A percentile compares a stretch with the other conserved stretches of the same genome.
These are phyloP conservation scores for Colaptes auratus DNA, from an alignment of 2,113 vertebrate genomes.

Conservation along the genomic window DNA sequence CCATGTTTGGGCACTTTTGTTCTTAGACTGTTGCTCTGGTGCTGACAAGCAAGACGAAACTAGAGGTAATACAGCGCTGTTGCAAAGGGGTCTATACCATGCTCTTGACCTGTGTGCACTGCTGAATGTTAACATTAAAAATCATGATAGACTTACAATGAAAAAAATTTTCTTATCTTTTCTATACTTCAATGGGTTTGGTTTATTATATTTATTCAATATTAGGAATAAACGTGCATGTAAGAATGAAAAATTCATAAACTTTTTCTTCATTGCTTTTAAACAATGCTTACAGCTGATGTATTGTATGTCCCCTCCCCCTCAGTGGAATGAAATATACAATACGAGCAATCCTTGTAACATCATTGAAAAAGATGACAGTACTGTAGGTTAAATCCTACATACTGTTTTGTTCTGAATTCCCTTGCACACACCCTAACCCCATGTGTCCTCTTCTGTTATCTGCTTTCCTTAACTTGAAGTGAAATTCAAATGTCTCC, in stretches of 20 bases:
- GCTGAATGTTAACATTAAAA: neutral
- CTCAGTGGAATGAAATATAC: neutral
- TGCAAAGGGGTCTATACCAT: neutral
- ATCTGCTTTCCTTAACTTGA: neutral
- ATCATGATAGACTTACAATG: neutral
- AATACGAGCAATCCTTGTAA: neutral
- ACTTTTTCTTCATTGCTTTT: neutral
- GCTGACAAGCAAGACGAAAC: neutral
- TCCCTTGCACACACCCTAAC: neutral
- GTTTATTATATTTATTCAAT: neutral
- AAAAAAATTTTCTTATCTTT: neutral
- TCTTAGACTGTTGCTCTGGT: neutral
- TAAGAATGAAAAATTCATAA: neutral
- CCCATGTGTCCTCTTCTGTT: neutral
- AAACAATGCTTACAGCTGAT: neutral
- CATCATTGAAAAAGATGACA: neutral
- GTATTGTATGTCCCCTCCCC: fast-evolving
- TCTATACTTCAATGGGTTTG: neutral
- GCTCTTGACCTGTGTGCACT: neutral
- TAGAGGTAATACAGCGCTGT: neutral
- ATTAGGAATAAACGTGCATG: neutral
- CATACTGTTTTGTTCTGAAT: neutral
- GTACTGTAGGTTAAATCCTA: neutral
- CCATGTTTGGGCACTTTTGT: neutral
- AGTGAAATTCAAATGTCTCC: neutral